Evolutionary conservation across 2,113 vertebrate genomes (phyloP).

Genomic region (Ageneiosus marmoratus): DNA sequence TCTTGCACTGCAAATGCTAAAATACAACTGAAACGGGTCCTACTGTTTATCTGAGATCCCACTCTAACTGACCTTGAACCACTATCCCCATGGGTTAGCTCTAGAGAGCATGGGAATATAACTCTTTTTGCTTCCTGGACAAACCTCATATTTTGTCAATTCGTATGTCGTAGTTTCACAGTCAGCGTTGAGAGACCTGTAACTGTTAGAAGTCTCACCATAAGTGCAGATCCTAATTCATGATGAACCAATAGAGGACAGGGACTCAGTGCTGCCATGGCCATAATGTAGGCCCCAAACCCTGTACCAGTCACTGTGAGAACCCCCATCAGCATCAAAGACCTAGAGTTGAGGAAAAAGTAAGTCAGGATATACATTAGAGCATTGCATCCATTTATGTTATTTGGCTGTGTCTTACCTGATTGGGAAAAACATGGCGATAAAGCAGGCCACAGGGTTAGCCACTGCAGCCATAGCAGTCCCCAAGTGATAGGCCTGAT

Average conservation of each 20-base stretch:
- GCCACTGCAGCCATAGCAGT: slow-evolving; percentile 77
- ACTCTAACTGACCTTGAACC: no score
- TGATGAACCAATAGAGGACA: slow-evolving; percentile 73
- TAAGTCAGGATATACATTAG: background rate
- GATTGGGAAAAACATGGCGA: slow-evolving; percentile 76
- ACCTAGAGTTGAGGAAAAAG: slow-evolving; percentile 61
- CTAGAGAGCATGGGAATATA: no score
- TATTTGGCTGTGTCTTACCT: slow-evolving; percentile 64
- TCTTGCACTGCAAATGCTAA: no score
- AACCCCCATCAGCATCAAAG: slow-evolving; percentile 69
- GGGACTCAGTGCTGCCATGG: slow-evolving; percentile 74
- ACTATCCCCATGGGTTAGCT: no score
- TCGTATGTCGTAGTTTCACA: background rate
- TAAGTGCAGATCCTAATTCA: slow-evolving; percentile 65
- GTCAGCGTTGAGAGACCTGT: background rate
- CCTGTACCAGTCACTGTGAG: slow-evolving; percentile 70
- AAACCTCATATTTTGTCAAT: background rate
- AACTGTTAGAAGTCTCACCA: slow-evolving; percentile 67
- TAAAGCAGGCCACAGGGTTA: slow-evolving; percentile 81
- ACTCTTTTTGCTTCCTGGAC: no score
- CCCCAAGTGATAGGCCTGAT: slow-evolving; percentile 78
- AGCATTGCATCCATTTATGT: background rate
- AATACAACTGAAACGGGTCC: no score
- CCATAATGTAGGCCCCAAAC: slow-evolving; percentile 77
- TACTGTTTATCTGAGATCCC: no score